phyloP scores from a whole-genome alignment of 2,888 invertebrate genomes.

The Drosophila quinaria region DNA sequence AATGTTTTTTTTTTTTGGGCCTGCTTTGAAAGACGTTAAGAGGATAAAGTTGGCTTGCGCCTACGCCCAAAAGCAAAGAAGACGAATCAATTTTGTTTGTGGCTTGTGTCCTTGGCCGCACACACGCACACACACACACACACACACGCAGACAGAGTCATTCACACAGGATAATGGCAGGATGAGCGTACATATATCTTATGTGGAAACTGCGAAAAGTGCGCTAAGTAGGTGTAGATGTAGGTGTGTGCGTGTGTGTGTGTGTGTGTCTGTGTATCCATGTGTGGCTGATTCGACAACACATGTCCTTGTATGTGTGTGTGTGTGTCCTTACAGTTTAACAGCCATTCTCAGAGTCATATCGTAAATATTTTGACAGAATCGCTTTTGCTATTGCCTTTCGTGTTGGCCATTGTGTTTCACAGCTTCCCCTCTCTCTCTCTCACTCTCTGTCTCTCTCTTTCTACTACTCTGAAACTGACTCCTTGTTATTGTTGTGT shows the following conservation, averaged over 20 bases:
- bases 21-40: constrained; percentile 15
- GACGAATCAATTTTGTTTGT: constrained; percentile 72
- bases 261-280: constrained; percentile 28
- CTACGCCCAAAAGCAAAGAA: constrained; percentile 42
- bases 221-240: constrained; percentile 65
- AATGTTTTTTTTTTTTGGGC: constrained; percentile 46
- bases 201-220: constrained; percentile 59
- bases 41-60: constrained; percentile 45
- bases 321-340: constrained; percentile 59
- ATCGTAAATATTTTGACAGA: constrained; percentile 81
- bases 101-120: constrained; percentile 52
- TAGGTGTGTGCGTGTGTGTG: constrained; percentile 19
- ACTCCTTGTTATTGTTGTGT: constrained; percentile 46
- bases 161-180: constrained; percentile 44
- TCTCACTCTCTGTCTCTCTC: neutral
- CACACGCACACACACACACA: constrained; percentile 25
- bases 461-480: neutral
- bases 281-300: constrained; percentile 42
- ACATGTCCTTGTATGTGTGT: constrained; percentile 46
- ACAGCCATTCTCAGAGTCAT: constrained; percentile 72
- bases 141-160: constrained; percentile 13
- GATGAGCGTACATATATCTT: constrained; percentile 48
- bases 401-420: constrained; percentile 71
- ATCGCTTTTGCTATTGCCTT: constrained; percentile 75
- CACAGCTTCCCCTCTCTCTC: constrained; percentile 36